phyloP scores from a whole-genome alignment of 2,888 invertebrate genomes.

The Pseudanteris insignis region DNA sequence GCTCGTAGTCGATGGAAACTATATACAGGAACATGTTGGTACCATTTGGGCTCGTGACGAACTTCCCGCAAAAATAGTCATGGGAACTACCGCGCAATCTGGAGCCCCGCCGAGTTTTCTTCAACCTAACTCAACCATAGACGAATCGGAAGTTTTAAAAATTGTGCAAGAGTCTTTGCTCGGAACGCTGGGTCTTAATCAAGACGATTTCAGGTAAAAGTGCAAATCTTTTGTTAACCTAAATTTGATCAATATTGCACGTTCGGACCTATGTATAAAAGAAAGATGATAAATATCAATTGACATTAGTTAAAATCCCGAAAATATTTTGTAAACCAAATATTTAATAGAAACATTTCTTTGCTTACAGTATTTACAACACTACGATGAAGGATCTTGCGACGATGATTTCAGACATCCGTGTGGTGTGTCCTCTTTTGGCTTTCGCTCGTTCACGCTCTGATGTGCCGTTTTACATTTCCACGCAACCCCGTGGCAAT shows the following conservation, averaged over 20 bases:
- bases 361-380: constrained; percentile 69
- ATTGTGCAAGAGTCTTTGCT: constrained; percentile 74
- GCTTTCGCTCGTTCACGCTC: constrained; percentile 74
- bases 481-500: constrained; percentile 71
- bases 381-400: constrained; percentile 74
- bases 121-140: constrained; percentile 74
- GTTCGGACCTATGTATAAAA: too few species aligned
- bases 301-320: too few species aligned
- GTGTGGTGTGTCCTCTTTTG: constrained; percentile 81
- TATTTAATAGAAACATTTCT: too few species aligned
- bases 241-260: too few species aligned
- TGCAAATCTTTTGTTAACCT: too few species aligned
- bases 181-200: constrained; percentile 72
- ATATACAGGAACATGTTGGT: constrained; percentile 74
- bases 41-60: constrained; percentile 72
- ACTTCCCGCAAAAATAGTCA: constrained; percentile 69
- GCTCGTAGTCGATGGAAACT: constrained; percentile 79
- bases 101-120: constrained; percentile 73
- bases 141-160: constrained; percentile 72
- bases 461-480: constrained; percentile 78
- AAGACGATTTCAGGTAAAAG: constrained; percentile 70
- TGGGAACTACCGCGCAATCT: constrained; percentile 80
- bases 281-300: too few species aligned
- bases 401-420: constrained; percentile 80
- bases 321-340: too few species aligned